These are phyloP conservation scores for Lophius piscatorius DNA, from an alignment of 2,113 vertebrate genomes.

Conservation along the genomic window DNA sequence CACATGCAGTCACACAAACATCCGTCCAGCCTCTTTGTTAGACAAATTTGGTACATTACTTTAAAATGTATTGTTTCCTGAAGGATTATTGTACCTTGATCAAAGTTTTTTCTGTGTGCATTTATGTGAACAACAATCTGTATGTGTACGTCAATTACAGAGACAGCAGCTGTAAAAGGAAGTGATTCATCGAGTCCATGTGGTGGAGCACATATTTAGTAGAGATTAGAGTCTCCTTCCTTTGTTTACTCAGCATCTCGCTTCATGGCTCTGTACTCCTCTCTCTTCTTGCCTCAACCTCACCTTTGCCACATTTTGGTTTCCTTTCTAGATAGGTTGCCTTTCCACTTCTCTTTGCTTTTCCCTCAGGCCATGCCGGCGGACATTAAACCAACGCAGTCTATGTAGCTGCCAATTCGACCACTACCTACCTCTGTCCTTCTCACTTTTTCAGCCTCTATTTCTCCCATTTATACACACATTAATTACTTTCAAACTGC, in stretches of 20 bases:
- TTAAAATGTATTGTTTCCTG: conserved; percentile 10
- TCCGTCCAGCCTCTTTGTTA: conserved; percentile 26
- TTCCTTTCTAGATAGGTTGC: conserved; percentile 45
- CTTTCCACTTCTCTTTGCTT: conserved; percentile 28
- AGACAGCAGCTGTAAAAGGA: conserved; percentile 27
- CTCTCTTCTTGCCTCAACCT: conserved; percentile 49
- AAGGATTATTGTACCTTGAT: background rate
- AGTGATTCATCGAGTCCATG: conserved; percentile 26
- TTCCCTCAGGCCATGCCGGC: conserved; percentile 50
- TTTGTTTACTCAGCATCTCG: conserved; percentile 51
- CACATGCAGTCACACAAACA: conserved; percentile 17
- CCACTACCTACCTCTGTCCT: no score
- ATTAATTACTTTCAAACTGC: conserved; percentile 45
- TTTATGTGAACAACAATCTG: background rate
- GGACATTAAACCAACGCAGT: conserved; percentile 61
- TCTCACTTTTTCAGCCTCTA: background rate
- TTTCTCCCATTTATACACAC: conserved; percentile 9
- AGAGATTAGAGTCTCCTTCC: conserved; percentile 18
- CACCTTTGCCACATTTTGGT: conserved; percentile 45
- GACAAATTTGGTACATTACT: conserved; percentile 7
- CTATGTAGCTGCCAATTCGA: conserved; percentile 34
- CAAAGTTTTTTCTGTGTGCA: conserved; percentile 2
- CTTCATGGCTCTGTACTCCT: conserved; percentile 30
- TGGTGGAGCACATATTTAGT: conserved; percentile 45
- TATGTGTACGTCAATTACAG: background rate